Evolutionary conservation across 2,888 invertebrate species (phyloP), one percentile per base, ranked within the genome.

Genomic region (Diaprepes abbreviatus): DNA sequence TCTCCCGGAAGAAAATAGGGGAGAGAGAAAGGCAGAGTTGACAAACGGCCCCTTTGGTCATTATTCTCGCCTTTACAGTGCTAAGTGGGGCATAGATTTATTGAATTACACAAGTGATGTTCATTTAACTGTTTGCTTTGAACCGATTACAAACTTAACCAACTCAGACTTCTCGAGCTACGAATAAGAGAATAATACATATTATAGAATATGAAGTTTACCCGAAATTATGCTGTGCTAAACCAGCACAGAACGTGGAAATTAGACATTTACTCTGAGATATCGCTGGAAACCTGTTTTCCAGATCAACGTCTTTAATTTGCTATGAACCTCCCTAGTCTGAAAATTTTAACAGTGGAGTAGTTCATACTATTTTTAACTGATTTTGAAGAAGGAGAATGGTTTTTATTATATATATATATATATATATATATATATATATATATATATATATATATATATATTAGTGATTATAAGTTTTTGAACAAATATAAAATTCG

Each of bases 91-190:
- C 52, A 16, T 17, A 19, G 24, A 24, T 21, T 66, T 60, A 66
- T 60, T 66, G 60, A 66, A 66, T 66, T 66, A 66, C 43, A 60
- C 40, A 35, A 52, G 16, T 17, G 17, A 60, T 54, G 60, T 54
- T 66, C 66, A 60, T 60, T 52, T 52, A 66, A 66, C 60, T 60
- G 66, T 60, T 66, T 40, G 54, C 66, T 66, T 60, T 66, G 60
- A 66, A 66, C 33, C 54, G 66, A 60, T 66, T 66, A 60, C 40
- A 60, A 66, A 19, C 40, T 17, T 40, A 40, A 40, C 36, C 36
- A 36, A 36, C 40, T 40, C 1, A 40, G 40, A 40, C 17, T 40
- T 40, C 17, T 40, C 17, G 40, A 17, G 40, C 7, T 17, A 7
- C 16, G 40, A 40, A 17, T 40, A 16, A 17, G 16, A 17, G 16